Base-by-base conservation (phyloP, 2,113 vertebrate species). In the Pogonocichla stellata region DNA sequence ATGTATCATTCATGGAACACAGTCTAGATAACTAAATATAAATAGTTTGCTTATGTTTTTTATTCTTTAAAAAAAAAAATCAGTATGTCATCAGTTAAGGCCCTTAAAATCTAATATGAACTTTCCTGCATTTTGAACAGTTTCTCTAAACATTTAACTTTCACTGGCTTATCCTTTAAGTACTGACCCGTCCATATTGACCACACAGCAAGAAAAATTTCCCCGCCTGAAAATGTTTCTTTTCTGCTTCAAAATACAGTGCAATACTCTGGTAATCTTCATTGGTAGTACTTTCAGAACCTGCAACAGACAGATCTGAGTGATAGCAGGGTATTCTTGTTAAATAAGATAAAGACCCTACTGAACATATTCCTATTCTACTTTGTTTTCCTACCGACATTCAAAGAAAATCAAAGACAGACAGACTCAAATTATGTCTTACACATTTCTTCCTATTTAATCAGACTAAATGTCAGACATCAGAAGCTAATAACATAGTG, bases 191-290 rank as follows among this genome's bases (percentile, higher is more conserved):
- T 96, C 97, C 98, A 97, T 99, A 99, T 42, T 99, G 99, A 51
- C 99, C 98, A 97, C 99, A 99, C 28, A 99, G 98, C 90, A 99
- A 97, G 95, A 99, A 99, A 97, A 99, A 99, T 92, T 98, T 99
- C 53, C 99, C 99, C 36, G 99, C 99, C 93, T 99, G 98, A 95
- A 99, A 98, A 97, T 99, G 98, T 80, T 98, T 99, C 97, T 99
- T 99, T 90, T 99, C 99, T 88, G 98, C 99, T 97, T 99, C 99
- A 95, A 99, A 99, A 97, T 99, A 99, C 0, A 99, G 98, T 23
- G 99, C 99, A 2, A 99, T 99, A 96, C 99, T 99, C 97, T 99
- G 99, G 94, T 99, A 99, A 92, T 99, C 99, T 94, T 99, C 99
- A 86, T 98, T 98, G 28, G 97, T 98, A 3, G 99, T 98, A 36